Percentiles rank a stretch among this genome's conserved stretches.
phyloP scores from a whole-genome alignment of 2,888 invertebrate species.

The Agriopis leucophaearia region DNA sequence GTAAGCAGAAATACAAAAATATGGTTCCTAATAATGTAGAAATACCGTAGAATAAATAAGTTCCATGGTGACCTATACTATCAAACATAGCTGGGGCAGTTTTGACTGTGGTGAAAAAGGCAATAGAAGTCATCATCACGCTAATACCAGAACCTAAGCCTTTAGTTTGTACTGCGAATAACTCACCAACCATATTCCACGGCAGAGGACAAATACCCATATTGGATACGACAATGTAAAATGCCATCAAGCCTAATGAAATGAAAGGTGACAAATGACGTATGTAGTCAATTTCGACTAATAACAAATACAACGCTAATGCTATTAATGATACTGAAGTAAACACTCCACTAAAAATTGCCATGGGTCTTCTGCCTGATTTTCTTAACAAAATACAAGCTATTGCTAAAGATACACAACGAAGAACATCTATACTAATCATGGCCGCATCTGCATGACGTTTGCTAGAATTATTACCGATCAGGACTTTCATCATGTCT shows the following conservation, averaged over 20 bases:
- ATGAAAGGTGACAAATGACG: slow-evolving; percentile 66
- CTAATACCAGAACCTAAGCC: slow-evolving; percentile 90
- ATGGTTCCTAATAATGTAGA: slow-evolving; percentile 87
- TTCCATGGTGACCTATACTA: slow-evolving; percentile 84
- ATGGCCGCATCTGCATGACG: slow-evolving; percentile 88
- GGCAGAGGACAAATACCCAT: slow-evolving; percentile 89
- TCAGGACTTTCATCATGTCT: slow-evolving; percentile 87
- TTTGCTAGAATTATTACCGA: slow-evolving; percentile 76
- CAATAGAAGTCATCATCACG: slow-evolving; percentile 88
- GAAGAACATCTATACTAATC: slow-evolving; percentile 88
- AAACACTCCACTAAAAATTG: slow-evolving; percentile 87
- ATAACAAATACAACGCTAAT: slow-evolving; percentile 81
- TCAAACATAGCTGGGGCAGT: slow-evolving; percentile 87
- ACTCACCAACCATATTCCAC: slow-evolving; percentile 91
- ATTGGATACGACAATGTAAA: slow-evolving; percentile 87
- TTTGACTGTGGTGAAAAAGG: slow-evolving; percentile 90
- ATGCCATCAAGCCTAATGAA: slow-evolving; percentile 83
- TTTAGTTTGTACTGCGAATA: slow-evolving; percentile 88
- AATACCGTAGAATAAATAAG: slow-evolving; percentile 88
- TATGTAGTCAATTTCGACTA: slow-evolving; percentile 61
- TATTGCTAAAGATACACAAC: slow-evolving; percentile 86
- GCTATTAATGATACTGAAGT: slow-evolving; percentile 86
- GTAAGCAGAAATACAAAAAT: slow-evolving; percentile 87
- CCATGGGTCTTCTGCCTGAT: slow-evolving; percentile 88
- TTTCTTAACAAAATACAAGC: slow-evolving; percentile 87